A percentile compares a stretch with the other conserved stretches of the same genome.
Evolutionary conservation across 2,113 vertebrate species (phyloP).

Genomic region (Etia nguti): DNA sequence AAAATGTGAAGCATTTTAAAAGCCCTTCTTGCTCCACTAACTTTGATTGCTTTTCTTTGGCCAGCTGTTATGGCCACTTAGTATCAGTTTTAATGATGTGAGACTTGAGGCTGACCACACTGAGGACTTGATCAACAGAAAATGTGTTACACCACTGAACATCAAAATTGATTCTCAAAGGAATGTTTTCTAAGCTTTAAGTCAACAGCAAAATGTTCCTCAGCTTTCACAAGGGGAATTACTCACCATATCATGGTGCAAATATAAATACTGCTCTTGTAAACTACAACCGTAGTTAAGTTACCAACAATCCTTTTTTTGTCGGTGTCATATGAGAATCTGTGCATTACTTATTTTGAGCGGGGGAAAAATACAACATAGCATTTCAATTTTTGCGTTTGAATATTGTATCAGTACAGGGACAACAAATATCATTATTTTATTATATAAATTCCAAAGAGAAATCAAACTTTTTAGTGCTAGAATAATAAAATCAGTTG

Average conservation of each 20-base stretch:
- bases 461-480: not conserved
- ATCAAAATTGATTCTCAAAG: not conserved
- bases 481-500: not conserved
- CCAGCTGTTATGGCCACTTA: constrained; percentile 34
- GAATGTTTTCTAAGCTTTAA: constrained; percentile 6
- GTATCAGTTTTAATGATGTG: constrained; percentile 55
- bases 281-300: not conserved
- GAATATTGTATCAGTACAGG: not conserved
- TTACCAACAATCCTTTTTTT: not conserved
- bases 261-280: not conserved
- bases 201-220: not conserved
- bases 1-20: constrained; percentile 31
- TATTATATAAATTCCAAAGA: not conserved
- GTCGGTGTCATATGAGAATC: not conserved
- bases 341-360: not conserved
- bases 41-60: constrained; percentile 66
- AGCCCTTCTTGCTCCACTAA: constrained; percentile 46
- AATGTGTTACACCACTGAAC: not conserved
- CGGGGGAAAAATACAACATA: not conserved
- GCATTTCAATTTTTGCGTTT: not conserved
- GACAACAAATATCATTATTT: not conserved
- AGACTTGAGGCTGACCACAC: constrained; percentile 12
- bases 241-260: not conserved
- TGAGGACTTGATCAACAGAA: constrained; percentile 7
- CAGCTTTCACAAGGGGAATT: not conserved